These are phyloP conservation scores for Elgaria multicarinata DNA, from an alignment of 2,113 vertebrate species.

Conservation along the genomic window DNA sequence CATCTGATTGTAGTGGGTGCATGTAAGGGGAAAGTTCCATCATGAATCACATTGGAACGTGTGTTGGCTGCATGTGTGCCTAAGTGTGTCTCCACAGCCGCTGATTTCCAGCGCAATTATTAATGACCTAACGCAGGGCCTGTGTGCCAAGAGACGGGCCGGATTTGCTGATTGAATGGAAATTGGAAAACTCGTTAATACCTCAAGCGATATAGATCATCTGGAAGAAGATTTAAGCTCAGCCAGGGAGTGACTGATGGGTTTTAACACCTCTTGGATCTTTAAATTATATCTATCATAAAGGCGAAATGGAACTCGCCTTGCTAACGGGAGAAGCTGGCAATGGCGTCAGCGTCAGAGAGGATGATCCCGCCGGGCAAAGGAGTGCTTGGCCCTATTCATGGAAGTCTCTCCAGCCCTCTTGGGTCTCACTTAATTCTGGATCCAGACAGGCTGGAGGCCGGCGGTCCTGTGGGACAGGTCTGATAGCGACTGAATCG, in stretches of 20 bases:
- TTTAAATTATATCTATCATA: not conserved
- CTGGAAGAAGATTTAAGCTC: conserved; percentile 21
- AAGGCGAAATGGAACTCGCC: not conserved
- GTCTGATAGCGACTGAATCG: no score
- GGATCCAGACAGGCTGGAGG: not conserved
- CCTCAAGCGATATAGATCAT: not conserved
- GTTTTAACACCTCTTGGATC: not conserved
- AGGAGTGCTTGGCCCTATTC: not conserved
- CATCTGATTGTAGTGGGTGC: not conserved
- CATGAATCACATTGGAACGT: fast-evolving
- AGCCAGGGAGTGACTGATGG: not conserved
- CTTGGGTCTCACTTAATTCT: not conserved
- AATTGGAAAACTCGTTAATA: conserved; percentile 50
- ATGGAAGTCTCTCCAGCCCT: not conserved
- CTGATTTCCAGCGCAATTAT: not conserved
- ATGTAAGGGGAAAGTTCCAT: fast-evolving
- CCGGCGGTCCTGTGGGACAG: not conserved
- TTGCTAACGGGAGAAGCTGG: no score
- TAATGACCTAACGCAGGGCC: not conserved
- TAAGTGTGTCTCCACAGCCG: not conserved
- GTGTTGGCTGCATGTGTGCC: not conserved
- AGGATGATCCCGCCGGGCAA: not conserved
- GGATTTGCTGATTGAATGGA: conserved; percentile 53
- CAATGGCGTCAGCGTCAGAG: not conserved
- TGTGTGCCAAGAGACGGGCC: not conserved